phyloP scores from a whole-genome alignment of 2,797 vertebrate species.

The Artibeus jamaicensis region DNA sequence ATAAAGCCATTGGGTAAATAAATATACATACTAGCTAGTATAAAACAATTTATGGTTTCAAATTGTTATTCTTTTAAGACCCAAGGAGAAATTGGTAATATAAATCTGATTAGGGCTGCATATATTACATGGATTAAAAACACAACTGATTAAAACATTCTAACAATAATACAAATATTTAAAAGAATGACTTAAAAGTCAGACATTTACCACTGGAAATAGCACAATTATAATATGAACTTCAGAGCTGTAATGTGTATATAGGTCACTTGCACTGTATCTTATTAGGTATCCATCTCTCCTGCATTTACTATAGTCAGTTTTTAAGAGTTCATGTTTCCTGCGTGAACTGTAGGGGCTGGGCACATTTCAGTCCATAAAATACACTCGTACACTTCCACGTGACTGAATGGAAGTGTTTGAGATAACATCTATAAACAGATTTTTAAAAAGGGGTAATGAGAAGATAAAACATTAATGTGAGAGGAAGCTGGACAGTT shows the following conservation, averaged over 20 bases:
- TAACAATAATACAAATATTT: conserved; percentile 74
- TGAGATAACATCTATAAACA: conserved; percentile 22
- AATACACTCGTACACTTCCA: conserved; percentile 28
- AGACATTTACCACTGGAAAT: conserved; percentile 75
- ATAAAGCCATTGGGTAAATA: conserved; percentile 76
- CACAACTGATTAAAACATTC: conserved; percentile 49
- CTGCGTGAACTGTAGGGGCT: conserved; percentile 62
- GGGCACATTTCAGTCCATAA: conserved; percentile 66
- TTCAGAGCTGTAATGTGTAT: conserved; percentile 61
- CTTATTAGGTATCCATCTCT: background rate
- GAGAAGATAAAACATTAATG: conserved; percentile 20
- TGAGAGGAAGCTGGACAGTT: conserved; percentile 1
- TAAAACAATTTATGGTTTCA: conserved; percentile 59
- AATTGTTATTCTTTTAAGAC: conserved; percentile 61
- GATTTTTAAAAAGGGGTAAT: background rate
- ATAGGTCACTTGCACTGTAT: conserved; percentile 55
- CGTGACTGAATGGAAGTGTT: conserved; percentile 66
- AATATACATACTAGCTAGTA: conserved; percentile 64
- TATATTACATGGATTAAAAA: conserved; percentile 61
- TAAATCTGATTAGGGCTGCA: conserved; percentile 44
- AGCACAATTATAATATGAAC: conserved; percentile 69
- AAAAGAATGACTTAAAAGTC: conserved; percentile 71
- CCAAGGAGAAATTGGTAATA: conserved; percentile 56
- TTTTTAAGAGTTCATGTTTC: conserved; percentile 50
- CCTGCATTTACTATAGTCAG: conserved; percentile 64